Evolutionary conservation across 2,797 vertebrate genomes (phyloP).

Genomic region (Liparis tanakae): DNA sequence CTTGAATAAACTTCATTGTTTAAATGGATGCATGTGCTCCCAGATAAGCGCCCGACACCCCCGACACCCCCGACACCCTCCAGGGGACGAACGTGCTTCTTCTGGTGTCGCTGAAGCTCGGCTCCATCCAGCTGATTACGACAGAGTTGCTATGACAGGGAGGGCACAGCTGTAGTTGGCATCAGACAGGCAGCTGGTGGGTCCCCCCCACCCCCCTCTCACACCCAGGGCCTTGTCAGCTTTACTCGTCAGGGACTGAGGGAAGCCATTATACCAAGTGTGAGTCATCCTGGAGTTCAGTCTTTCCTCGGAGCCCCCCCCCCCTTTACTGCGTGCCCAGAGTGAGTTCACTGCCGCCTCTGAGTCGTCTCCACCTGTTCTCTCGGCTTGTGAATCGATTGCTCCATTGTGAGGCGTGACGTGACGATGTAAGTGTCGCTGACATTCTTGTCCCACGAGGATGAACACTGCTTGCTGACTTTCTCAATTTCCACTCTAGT

Average conservation of each 20-base stretch:
- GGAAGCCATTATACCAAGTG: conserved; percentile 35
- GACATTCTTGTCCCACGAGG: no score
- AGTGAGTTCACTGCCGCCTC: not conserved
- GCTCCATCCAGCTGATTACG: conserved; percentile 63
- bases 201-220: accelerated
- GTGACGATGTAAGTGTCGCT: not conserved
- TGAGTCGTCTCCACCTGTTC: not conserved
- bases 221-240: conserved; percentile 20
- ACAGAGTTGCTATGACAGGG: conserved; percentile 28
- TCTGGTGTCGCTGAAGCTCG: conserved; percentile 38
- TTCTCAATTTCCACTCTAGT: not conserved
- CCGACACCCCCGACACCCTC: not conserved
- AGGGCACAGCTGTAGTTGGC: conserved; percentile 36
- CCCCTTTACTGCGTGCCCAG: not conserved
- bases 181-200: conserved; percentile 34
- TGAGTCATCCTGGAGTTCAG: conserved; percentile 51
- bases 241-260: conserved; percentile 32
- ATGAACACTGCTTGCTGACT: not conserved
- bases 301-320: not conserved
- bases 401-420: not conserved
- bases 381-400: not conserved
- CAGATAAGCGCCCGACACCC: conserved; percentile 47
- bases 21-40: conserved; percentile 64
- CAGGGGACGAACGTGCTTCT: conserved; percentile 38
- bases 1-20: conserved; percentile 70